Evolutionary conservation across 2,113 vertebrate species (phyloP).

Genomic region (Chroicocephalus ridibundus): DNA sequence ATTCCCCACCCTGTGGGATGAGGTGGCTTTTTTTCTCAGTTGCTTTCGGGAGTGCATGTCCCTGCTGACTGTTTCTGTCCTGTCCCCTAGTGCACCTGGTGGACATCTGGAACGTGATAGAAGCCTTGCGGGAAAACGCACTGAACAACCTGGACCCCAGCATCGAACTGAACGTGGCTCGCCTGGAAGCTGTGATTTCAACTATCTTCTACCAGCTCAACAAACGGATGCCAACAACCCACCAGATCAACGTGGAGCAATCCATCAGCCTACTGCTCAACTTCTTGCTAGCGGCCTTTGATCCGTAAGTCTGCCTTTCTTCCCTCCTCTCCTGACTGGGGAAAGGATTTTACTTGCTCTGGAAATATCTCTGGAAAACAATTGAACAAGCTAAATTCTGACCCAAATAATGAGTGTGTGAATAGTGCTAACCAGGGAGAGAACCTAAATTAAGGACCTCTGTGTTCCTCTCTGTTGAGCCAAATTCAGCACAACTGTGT

Average conservation of each 20-base stretch:
- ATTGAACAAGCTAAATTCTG: not conserved
- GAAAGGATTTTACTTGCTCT: not conserved
- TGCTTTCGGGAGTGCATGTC: fast-evolving
- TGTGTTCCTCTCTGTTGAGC: not conserved
- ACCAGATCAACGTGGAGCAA: conserved; percentile 95
- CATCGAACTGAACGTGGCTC: conserved; percentile 88
- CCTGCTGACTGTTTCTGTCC: not conserved
- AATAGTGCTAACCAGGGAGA: conserved; percentile 14
- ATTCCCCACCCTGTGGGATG: not conserved
- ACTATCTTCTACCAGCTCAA: conserved; percentile 97
- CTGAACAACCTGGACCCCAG: conserved; percentile 90
- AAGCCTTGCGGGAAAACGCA: conserved; percentile 92
- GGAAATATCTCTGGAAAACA: not conserved
- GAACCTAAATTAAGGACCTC: conserved; percentile 34
- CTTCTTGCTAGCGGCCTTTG: conserved; percentile 94
- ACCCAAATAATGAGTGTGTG: not conserved
- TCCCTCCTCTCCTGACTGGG: not conserved
- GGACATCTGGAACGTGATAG: conserved; percentile 98
- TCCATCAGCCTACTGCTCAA: conserved; percentile 93
- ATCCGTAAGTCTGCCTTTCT: conserved; percentile 84
- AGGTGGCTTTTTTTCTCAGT: not conserved
- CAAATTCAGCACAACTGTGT: conserved; percentile 41
- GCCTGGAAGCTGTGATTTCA: conserved; percentile 91
- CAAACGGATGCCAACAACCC: conserved; percentile 96
- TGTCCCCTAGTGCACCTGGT: conserved; percentile 89